phyloP scores from a whole-genome alignment of 2,888 invertebrate species.

The Steinernema scapterisci region DNA sequence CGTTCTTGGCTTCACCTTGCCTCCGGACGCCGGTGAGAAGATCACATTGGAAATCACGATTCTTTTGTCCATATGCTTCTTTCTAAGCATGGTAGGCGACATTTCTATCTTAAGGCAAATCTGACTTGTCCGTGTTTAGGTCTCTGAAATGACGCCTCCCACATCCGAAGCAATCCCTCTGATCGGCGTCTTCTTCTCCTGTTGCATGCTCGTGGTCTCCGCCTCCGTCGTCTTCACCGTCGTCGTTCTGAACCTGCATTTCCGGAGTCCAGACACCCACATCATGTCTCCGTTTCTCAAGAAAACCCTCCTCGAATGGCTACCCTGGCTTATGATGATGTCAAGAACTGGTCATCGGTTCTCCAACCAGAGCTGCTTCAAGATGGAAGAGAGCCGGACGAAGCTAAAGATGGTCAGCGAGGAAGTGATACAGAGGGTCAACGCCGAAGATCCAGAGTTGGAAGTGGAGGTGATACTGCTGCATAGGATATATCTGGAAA shows the following conservation, averaged over 20 bases:
- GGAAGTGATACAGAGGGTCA: not conserved
- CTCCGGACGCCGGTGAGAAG: conserved; percentile 98
- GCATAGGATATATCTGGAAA: conserved; percentile 54
- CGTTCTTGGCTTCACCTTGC: conserved; percentile 93
- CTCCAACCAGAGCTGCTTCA: conserved; percentile 38
- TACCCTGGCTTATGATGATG: conserved; percentile 64
- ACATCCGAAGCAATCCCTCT: conserved; percentile 71
- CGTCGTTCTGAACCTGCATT: conserved; percentile 62
- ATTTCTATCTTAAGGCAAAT: not conserved
- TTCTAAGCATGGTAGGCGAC: conserved; percentile 83
- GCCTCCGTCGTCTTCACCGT: conserved; percentile 65
- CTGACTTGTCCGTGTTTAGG: not conserved
- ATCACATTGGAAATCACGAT: conserved; percentile 74
- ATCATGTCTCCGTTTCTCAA: conserved; percentile 56
- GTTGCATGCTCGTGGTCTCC: conserved; percentile 62
- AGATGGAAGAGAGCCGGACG: conserved; percentile 33
- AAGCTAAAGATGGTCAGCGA: conserved; percentile 31
- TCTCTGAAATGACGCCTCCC: conserved; percentile 92
- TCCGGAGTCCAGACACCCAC: conserved; percentile 59
- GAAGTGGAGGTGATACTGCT: conserved; percentile 58
- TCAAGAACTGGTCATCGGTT: conserved; percentile 58
- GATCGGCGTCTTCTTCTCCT: conserved; percentile 64
- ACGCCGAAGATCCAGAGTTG: conserved; percentile 50
- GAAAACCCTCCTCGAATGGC: conserved; percentile 57
- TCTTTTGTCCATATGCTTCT: conserved; percentile 88